Evolutionary conservation across 2,797 vertebrate species (phyloP).

Genomic region (Eulemur coronatus): DNA sequence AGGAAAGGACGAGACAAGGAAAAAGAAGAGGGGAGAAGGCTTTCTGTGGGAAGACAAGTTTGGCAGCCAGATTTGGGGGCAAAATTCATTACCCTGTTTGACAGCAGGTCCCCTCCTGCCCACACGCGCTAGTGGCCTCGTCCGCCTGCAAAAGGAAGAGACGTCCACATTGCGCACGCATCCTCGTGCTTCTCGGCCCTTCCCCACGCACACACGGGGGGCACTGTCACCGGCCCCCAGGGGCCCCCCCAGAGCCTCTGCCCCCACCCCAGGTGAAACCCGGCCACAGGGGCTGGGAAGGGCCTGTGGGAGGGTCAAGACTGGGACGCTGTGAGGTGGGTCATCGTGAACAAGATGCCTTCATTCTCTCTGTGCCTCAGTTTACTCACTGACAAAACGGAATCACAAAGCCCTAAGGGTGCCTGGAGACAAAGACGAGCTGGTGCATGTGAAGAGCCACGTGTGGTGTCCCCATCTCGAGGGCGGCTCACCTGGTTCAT

Average conservation of each 20-base stretch:
- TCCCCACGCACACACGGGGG: no score
- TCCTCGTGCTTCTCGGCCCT: neutral
- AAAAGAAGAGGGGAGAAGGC: neutral
- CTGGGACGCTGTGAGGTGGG: rapidly evolving
- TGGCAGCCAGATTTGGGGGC: neutral
- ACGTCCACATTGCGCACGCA: rapidly evolving
- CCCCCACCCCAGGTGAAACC: rapidly evolving
- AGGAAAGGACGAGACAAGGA: rapidly evolving
- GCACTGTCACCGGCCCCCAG: neutral
- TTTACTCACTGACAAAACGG: neutral
- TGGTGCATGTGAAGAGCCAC: rapidly evolving
- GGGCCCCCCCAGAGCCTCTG: no score
- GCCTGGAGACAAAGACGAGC: neutral
- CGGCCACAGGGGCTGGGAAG: rapidly evolving
- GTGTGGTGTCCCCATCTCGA: rapidly evolving
- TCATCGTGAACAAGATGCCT: neutral
- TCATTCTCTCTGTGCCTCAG: neutral
- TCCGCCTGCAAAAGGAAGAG: rapidly evolving
- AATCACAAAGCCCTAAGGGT: neutral
- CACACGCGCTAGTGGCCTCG: neutral
- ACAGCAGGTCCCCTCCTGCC: no score
- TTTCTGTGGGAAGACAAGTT: neutral
- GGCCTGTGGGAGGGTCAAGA: neutral
- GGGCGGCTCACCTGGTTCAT: rapidly evolving
- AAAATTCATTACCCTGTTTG: rapidly evolving